Conservation (phyloP, 2,797 vertebrate species). For the Thamnophis elegans region DNA sequence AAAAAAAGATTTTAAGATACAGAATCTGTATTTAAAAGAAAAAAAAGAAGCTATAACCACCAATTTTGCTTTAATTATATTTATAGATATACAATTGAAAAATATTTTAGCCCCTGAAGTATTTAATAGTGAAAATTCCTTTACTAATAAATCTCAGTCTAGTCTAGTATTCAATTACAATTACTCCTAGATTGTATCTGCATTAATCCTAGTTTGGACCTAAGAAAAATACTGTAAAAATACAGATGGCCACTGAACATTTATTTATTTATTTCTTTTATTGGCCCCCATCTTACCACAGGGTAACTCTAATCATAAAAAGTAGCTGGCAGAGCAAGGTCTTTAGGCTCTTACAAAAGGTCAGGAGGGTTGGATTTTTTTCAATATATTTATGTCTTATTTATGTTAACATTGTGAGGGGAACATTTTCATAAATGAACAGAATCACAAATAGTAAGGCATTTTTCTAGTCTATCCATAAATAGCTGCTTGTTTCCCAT, state of each 20-base stretch:
- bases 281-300: not conserved
- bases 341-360: not conserved
- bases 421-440: not conserved
- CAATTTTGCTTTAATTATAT: not conserved
- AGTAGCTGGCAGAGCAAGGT: not conserved
- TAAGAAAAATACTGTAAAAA: not conserved
- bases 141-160: not conserved
- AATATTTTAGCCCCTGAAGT: not conserved
- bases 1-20: not conserved
- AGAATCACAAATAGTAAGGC: not conserved
- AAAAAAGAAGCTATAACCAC: not conserved
- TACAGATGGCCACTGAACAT: not conserved
- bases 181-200: not conserved
- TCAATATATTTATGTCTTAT: not conserved
- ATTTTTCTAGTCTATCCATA: not conserved
- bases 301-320: not conserved
- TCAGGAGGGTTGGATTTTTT: not conserved
- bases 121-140: not conserved
- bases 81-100: not conserved
- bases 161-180: not conserved
- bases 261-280: not conserved
- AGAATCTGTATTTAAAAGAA: not conserved
- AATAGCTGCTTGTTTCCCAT: not conserved
- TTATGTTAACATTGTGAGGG: not conserved
- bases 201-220: not conserved